phyloP scores from a whole-genome alignment of 2,888 invertebrate species.

The Himalopsyche kuldschensis region DNA sequence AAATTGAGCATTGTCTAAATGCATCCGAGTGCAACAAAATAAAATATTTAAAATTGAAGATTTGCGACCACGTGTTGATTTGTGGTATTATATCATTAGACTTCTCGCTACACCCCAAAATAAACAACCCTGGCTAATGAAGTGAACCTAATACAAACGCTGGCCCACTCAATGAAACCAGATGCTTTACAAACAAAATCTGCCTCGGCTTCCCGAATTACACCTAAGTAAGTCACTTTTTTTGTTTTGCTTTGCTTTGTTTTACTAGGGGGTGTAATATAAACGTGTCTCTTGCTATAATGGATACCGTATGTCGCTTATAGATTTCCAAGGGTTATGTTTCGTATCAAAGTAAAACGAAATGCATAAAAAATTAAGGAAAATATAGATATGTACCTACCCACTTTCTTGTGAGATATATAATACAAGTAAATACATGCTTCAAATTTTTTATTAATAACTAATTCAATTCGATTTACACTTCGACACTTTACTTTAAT shows the following conservation, averaged over 20 bases:
- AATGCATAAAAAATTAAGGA: no score
- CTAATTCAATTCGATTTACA: no score
- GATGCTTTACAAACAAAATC: conserved; percentile 35
- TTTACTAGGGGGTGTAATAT: neutral
- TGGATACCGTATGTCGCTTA: neutral
- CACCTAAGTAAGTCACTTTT: neutral
- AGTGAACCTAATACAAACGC: conserved; percentile 24
- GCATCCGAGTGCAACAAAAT: no score
- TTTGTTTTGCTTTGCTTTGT: neutral
- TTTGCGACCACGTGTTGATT: neutral
- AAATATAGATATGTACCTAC: no score
- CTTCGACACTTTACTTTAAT: no score
- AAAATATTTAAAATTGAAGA: no score
- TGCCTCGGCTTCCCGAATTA: neutral
- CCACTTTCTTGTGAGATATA: no score
- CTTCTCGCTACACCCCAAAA: neutral
- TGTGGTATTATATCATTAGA: neutral
- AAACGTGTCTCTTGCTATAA: neutral
- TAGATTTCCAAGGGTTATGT: neutral
- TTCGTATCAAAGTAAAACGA: neutral
- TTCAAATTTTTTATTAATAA: no score
- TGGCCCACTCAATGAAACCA: conserved; percentile 38
- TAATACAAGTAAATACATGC: no score
- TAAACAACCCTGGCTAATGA: conserved; percentile 24
- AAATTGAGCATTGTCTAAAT: no score